These are phyloP conservation scores for Leptinotarsa juncta DNA, from an alignment of 2,888 invertebrate genomes.

Conservation along the genomic window DNA sequence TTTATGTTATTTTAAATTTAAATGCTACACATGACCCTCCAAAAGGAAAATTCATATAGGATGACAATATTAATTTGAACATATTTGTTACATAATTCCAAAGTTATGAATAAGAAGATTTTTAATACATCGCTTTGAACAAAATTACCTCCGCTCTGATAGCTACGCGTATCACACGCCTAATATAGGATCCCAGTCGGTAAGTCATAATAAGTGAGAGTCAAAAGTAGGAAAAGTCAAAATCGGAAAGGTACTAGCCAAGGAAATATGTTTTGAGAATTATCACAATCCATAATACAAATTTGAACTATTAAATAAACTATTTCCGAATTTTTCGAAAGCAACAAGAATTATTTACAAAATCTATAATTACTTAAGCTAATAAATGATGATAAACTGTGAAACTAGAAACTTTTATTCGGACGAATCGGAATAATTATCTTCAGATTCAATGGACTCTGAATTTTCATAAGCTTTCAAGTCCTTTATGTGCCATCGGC, in stretches of 20 bases:
- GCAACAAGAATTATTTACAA: background rate
- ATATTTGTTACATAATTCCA: too few relatives aligned
- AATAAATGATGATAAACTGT: too few relatives aligned
- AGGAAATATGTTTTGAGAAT: background rate
- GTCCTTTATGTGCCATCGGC: slow-evolving; percentile 8
- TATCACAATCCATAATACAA: background rate
- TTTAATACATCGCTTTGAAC: background rate
- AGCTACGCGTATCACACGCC: background rate
- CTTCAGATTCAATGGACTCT: background rate
- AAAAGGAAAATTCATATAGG: too few relatives aligned
- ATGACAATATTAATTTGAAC: too few relatives aligned
- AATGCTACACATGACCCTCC: too few relatives aligned
- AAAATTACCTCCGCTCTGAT: background rate
- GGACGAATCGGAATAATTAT: background rate
- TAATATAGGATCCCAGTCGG: background rate
- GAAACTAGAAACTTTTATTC: too few relatives aligned
- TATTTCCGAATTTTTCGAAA: background rate
- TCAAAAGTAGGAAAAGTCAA: background rate
- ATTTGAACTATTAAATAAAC: background rate
- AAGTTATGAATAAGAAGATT: too few relatives aligned
- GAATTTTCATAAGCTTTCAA: slow-evolving; percentile 6
- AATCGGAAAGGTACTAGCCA: background rate
- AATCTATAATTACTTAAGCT: too few relatives aligned
- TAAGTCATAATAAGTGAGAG: background rate
- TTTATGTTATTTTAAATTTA: too few relatives aligned